Evolutionary conservation across 1,140 invertebrate genomes (phyloP), one percentile per base, ranked within the genome.

Genomic region (Lanistes nyassanus): DNA sequence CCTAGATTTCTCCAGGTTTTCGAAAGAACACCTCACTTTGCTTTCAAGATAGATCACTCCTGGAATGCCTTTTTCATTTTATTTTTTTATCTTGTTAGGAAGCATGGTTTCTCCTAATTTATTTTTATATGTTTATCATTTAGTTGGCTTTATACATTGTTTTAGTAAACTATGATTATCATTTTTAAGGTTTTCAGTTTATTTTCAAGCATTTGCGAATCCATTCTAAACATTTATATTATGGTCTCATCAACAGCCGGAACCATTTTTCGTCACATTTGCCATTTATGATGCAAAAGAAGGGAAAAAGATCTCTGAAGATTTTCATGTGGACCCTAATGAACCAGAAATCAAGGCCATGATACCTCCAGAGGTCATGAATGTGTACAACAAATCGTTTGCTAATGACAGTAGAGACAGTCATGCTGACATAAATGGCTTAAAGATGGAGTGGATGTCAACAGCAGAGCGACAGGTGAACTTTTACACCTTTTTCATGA

Each of bases 321-420:
- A 97, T 88, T 98, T 98, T 89, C 93, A 96, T 87, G 96, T 97
- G 86, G 95, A 97, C 88, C 90, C 97, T 0, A 97, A 97, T 89
- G 92, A 94, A 77, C 88, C 91, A 4, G 89, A 90, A 78, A 91
- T 93, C 2, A 88, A 90, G 36, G 90, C 90, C 68, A 90, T 94
- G 87, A 81, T 94, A 60, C 91, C 91, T n/a, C 82, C 81, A 23
- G 86, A 88, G 56, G 65, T 88, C 67, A 71, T 85, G 76, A 76
- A 78, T 58, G 76, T 79, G 34, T 79, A 82, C 56, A 84, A 85
- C 70, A 83, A 76, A 89, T 75, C 88, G 82, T 75, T 88, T 88
- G 83, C 79, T 37, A 82, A 84, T 31, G 83, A 83, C 39, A 85
- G 86, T 37, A 85, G 78, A 60, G 80, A 79, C 2, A 76, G 78